A percentile compares a stretch with the other conserved stretches of the same genome.
Conservation (phyloP, 2,113 vertebrate genomes). For the Channa maculata region DNA sequence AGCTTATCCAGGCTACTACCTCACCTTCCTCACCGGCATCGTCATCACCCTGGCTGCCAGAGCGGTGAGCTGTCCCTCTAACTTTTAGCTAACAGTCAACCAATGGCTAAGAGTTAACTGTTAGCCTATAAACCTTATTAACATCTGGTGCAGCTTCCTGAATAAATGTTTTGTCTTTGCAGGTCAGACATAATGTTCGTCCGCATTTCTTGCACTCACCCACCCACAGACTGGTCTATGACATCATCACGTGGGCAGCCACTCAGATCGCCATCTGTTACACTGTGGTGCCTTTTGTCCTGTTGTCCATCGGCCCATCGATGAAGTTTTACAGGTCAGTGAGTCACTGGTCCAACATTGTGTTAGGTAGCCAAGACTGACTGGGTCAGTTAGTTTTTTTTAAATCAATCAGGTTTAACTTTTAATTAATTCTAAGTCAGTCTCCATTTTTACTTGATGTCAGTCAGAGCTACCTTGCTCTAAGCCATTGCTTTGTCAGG, state of each 20-base stretch:
- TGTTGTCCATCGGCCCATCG: constrained; percentile 91
- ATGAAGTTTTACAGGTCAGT: constrained; percentile 86
- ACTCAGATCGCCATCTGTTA: constrained; percentile 95
- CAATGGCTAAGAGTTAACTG: too few relatives aligned
- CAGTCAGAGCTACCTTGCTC: too few relatives aligned
- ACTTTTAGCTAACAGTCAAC: background rate
- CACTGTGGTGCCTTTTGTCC: constrained; percentile 93
- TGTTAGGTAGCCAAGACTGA: too few relatives aligned
- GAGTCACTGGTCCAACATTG: background rate
- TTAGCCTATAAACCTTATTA: too few relatives aligned
- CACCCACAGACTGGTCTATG: constrained; percentile 87
- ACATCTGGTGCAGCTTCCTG: background rate
- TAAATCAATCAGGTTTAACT: too few relatives aligned
- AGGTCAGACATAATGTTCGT: constrained; percentile 92
- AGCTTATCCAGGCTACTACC: constrained; percentile 95
- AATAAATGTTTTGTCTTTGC: constrained; percentile 29
- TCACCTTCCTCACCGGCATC: constrained; percentile 93
- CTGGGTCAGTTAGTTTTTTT: too few relatives aligned
- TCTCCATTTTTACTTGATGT: too few relatives aligned
- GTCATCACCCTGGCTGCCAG: constrained; percentile 91
- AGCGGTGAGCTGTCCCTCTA: constrained; percentile 82
- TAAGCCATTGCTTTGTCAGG: too few relatives aligned
- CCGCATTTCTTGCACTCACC: constrained; percentile 87
- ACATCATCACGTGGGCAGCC: constrained; percentile 88
- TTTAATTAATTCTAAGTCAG: too few relatives aligned